Conservation (phyloP, 2,888 invertebrate species). For the Druceiella hillmani region DNA sequence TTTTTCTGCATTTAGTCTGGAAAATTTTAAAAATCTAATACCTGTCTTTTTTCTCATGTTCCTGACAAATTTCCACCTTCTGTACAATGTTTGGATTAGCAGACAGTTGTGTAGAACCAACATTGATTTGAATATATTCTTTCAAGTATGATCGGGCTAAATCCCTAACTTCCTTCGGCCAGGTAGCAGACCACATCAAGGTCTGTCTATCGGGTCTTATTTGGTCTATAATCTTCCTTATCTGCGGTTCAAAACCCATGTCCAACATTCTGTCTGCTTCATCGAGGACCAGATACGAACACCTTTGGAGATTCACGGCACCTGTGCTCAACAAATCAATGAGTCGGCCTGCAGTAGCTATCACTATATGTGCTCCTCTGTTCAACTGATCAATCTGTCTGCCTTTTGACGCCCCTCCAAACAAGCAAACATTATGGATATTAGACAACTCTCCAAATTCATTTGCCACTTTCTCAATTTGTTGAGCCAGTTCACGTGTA, state of each 20-base stretch:
- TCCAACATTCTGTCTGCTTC: conserved; percentile 84
- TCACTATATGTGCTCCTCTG: conserved; percentile 65
- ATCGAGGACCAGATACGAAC: conserved; percentile 69
- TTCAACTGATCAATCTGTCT: conserved; percentile 52
- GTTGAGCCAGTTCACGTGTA: conserved; percentile 59
- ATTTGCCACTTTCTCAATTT: conserved; percentile 62
- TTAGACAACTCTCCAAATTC: conserved; percentile 62
- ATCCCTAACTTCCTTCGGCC: conserved; percentile 82
- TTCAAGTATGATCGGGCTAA: conserved; percentile 77
- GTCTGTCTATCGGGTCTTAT: conserved; percentile 81
- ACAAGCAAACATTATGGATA: conserved; percentile 65
- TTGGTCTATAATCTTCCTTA: conserved; percentile 75
- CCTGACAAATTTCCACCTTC: conserved; percentile 67
- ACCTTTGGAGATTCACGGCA: conserved; percentile 55
- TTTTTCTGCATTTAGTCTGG: too few relatives aligned
- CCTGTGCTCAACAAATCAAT: conserved; percentile 64
- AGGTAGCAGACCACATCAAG: conserved; percentile 90
- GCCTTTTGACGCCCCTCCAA: conserved; percentile 72
- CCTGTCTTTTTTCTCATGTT: conserved; percentile 58
- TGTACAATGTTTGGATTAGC: conserved; percentile 78
- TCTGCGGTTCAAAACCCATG: conserved; percentile 88
- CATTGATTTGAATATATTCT: conserved; percentile 75
- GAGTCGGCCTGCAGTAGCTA: conserved; percentile 71
- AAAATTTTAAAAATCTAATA: too few relatives aligned
- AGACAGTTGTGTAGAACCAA: conserved; percentile 67